phyloP scores from a whole-genome alignment of 2,797 vertebrate species.

The Xenentodon cancila region DNA sequence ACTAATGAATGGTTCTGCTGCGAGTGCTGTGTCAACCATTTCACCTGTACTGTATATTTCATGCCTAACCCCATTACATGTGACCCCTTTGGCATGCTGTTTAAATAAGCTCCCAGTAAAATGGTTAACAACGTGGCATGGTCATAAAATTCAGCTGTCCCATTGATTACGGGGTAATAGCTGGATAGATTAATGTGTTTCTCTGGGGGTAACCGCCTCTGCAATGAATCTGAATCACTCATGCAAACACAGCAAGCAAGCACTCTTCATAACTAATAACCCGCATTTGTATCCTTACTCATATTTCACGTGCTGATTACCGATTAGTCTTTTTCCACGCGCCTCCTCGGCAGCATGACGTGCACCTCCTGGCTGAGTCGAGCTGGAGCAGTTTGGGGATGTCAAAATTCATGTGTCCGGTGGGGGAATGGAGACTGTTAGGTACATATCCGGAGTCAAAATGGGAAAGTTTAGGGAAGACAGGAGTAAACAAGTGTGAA shows the following conservation, averaged over 20 bases:
- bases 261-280: slow-evolving; percentile 62
- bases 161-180: slow-evolving; percentile 77
- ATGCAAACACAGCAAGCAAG: slow-evolving; percentile 52
- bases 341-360: slow-evolving; percentile 20
- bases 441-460: slow-evolving; percentile 36
- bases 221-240: slow-evolving; percentile 69
- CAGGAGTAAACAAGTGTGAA: slow-evolving; percentile 6
- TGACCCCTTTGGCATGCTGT: slow-evolving; percentile 44
- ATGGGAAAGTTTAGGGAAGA: slow-evolving; percentile 27
- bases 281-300: slow-evolving; percentile 57
- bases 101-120: slow-evolving; percentile 75
- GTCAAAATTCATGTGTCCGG: slow-evolving; percentile 40
- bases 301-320: slow-evolving; percentile 70
- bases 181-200: slow-evolving; percentile 71
- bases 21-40: slow-evolving; percentile 49
- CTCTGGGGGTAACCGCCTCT: slow-evolving; percentile 59
- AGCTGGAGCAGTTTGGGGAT: slow-evolving; percentile 39
- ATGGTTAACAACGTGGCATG: slow-evolving; percentile 76
- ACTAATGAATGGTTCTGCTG: slow-evolving; percentile 35
- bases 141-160: slow-evolving; percentile 67
- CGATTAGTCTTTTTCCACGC: slow-evolving; percentile 34
- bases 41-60: slow-evolving; percentile 57
- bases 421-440: slow-evolving; percentile 15
- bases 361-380: slow-evolving; percentile 19
- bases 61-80: slow-evolving; percentile 60